phyloP scores from a whole-genome alignment of 1,140 invertebrate species.

The Apis florea region DNA sequence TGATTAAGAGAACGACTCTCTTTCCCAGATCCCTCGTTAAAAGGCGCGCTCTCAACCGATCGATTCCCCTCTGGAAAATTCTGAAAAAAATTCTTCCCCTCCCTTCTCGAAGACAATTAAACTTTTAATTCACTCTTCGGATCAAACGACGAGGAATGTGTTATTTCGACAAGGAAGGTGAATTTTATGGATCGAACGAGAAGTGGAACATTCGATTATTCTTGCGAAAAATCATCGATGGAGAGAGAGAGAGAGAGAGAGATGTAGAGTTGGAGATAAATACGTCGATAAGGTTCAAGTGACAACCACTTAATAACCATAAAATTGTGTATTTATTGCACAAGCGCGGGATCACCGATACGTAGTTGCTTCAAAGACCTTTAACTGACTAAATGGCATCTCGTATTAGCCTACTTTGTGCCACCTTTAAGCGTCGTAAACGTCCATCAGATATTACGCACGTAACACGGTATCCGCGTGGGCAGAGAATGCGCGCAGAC shows the following conservation, averaged over 20 bases:
- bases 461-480: constrained; percentile 51
- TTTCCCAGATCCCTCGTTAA: neutral
- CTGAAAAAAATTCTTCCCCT: neutral
- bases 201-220: no score
- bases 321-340: constrained; percentile 55
- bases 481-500: constrained; percentile 43
- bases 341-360: constrained; percentile 46
- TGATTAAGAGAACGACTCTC: neutral
- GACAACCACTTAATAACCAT: constrained; percentile 43
- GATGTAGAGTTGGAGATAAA: no score
- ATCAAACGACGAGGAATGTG: no score
- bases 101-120: no score
- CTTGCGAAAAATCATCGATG: neutral
- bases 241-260: no score
- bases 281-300: neutral
- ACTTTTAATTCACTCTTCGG: no score
- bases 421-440: constrained; percentile 57
- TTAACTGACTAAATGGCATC: constrained; percentile 56
- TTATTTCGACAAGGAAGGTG: no score
- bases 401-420: constrained; percentile 60
- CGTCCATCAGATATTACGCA: constrained; percentile 53
- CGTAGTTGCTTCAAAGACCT: constrained; percentile 54
- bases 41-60: neutral
- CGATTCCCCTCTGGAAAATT: neutral
- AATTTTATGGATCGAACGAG: no score